These are phyloP conservation scores for Caenorhabditis angaria DNA, from an alignment of 2,888 invertebrate genomes.

Conservation along the genomic window DNA sequence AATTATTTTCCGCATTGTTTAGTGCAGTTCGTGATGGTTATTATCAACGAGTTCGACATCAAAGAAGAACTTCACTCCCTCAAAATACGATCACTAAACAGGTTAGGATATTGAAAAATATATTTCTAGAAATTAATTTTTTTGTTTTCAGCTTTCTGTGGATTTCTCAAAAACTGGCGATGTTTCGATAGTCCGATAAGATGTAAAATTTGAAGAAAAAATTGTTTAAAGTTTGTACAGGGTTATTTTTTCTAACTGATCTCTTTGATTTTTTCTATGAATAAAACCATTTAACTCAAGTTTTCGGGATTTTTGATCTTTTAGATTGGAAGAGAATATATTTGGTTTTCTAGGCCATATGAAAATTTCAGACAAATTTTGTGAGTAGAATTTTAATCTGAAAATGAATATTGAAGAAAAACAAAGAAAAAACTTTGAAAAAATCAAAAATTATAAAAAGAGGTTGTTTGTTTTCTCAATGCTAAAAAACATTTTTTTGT, in stretches of 20 bases:
- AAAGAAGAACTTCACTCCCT: slow-evolving; percentile 64
- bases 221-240: neutral
- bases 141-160: slow-evolving; percentile 34
- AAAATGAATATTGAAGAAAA: no score
- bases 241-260: neutral
- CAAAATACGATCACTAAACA: slow-evolving; percentile 59
- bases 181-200: neutral
- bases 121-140: neutral
- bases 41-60: slow-evolving; percentile 60
- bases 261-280: neutral
- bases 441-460: no score
- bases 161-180: slow-evolving; percentile 24
- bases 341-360: no score
- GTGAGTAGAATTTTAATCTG: no score
- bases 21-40: slow-evolving; percentile 68
- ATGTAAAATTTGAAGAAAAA: neutral
- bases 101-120: slow-evolving; percentile 10
- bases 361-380: no score
- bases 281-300: no score
- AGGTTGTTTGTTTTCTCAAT: no score
- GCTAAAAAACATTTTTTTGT: no score
- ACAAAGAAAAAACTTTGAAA: no score
- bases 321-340: no score
- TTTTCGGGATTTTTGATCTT: no score
- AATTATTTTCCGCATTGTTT: slow-evolving; percentile 68